Base-by-base conservation (phyloP, 1,140 invertebrate genomes). In the Aphis gossypii region DNA sequence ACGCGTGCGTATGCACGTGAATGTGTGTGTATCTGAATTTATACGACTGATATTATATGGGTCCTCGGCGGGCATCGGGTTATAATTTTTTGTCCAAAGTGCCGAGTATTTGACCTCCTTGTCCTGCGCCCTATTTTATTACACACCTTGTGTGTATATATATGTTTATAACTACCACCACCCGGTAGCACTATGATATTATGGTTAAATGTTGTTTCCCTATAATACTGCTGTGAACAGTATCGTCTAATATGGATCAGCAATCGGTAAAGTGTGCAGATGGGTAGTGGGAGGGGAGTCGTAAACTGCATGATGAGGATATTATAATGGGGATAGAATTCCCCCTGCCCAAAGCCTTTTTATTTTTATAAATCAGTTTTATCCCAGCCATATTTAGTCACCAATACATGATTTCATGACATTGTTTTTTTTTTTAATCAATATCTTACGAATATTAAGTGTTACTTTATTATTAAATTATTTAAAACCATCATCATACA, bases 61-160 rank as follows among this genome's bases (percentile, higher is more conserved):
- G 14, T 21, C 30, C 86, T 88, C 86, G 46, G 44, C 20, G 44
- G 30, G 84, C 44, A 87, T 87, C 48, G 14, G 23, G 30, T 48
- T 51, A 35, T 88, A 88, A 88, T 88, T 48, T 46, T 25, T 88
- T 46, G 46, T 48, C 14, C 86, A n/a, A 46, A 88, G n/a, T n/a
- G 18, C 46, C 44, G 30, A 46, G 18, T 48, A 87, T 14, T 25
- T 86, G 4, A 20, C 25, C 41, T 1, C 11, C 2, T 18, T 25
- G 23, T 21, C 23, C 83, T 35, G 25, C 7, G 23, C 46, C 44
- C 25, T 30, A 84, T 44, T 84, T 84, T 41, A 84, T 84, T 83
- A 83, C 83, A 41, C 21, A 11, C 84, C 44, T 46, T 30, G 41
- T 41, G 30, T n/a, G n/a, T 68, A n/a, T 68, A n/a, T 14, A 25